Percentiles rank a stretch among this genome's conserved stretches.
Conservation (phyloP, 2,797 vertebrate genomes). For the Micromesistius poutassou region DNA sequence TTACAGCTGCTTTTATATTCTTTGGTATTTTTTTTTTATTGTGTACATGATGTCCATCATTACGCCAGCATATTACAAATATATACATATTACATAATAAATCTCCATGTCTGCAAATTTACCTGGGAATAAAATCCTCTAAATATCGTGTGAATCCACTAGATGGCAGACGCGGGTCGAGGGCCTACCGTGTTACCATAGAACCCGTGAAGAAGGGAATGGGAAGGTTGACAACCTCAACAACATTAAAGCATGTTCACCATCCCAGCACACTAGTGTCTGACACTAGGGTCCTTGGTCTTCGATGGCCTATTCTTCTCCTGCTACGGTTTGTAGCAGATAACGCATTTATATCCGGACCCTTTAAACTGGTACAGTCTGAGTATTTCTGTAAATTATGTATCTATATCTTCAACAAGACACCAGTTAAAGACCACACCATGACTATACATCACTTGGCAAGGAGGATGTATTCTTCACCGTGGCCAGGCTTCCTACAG, state of each 20-base stretch:
- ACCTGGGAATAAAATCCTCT: not conserved
- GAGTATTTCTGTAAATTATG: not conserved
- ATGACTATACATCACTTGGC: conserved; percentile 25
- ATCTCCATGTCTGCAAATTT: not conserved
- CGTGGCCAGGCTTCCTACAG: not conserved
- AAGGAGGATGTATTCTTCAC: conserved; percentile 1
- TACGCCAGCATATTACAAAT: not conserved
- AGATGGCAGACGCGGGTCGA: not conserved
- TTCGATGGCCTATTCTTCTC: not conserved
- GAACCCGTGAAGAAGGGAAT: not conserved
- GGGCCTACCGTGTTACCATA: not conserved
- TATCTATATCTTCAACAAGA: not conserved
- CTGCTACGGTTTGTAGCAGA: not conserved
- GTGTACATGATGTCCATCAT: not conserved
- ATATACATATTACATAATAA: not conserved
- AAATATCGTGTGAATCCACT: not conserved
- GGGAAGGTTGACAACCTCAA: not conserved
- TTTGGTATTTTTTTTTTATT: not conserved
- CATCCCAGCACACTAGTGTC: not conserved
- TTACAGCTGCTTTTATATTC: not conserved
- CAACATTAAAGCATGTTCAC: not conserved
- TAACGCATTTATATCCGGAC: not conserved
- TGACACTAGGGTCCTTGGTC: not conserved
- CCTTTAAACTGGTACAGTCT: not conserved
- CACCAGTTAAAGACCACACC: not conserved